Conservation (phyloP, 2,888 invertebrate species). For the Drosophila paranaensis region DNA sequence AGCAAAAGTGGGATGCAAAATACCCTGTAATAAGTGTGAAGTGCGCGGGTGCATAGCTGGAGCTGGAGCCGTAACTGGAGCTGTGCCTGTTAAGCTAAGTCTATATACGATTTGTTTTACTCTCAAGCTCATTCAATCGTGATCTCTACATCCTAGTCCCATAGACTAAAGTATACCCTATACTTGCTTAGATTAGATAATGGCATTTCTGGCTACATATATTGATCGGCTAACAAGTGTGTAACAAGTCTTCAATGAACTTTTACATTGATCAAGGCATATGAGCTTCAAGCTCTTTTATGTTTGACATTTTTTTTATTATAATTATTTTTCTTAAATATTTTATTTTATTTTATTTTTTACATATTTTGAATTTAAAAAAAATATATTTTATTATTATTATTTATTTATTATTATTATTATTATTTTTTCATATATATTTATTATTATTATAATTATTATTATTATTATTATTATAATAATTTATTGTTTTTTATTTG, state of each 20-base stretch:
- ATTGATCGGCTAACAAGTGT: neutral
- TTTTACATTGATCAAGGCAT: neutral
- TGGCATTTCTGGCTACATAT: neutral
- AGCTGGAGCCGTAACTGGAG: neutral
- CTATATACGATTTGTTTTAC: neutral
- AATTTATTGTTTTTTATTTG: no score
- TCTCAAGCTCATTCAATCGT: neutral
- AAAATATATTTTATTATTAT: no score
- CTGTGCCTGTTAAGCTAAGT: neutral
- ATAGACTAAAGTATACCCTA: neutral
- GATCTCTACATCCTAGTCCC: neutral
- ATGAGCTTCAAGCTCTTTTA: no score
- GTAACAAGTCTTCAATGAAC: neutral
- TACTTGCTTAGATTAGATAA: neutral
- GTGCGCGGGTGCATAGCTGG: neutral
- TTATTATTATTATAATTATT: no score
- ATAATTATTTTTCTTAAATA: no score
- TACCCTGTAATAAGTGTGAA: neutral
- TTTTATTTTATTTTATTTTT: no score
- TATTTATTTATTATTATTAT: no score
- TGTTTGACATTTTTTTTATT: no score
- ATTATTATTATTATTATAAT: no score
- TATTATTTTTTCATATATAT: no score
- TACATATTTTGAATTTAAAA: no score
- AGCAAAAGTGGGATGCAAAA: neutral